These are phyloP conservation scores for Mallotus villosus DNA, from an alignment of 2,797 vertebrate genomes.

Conservation along the genomic window DNA sequence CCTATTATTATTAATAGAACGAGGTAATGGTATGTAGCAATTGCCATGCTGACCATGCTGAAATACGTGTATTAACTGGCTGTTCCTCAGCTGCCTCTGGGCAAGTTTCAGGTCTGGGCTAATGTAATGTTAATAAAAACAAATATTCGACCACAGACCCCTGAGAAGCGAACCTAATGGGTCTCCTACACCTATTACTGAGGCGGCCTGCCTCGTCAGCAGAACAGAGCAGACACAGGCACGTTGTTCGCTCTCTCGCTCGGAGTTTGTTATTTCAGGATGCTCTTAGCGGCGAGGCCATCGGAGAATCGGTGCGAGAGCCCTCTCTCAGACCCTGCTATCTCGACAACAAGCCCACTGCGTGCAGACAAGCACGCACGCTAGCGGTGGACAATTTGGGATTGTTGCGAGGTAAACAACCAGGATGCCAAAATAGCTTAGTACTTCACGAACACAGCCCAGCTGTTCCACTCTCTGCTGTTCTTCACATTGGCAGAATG, in stretches of 20 bases:
- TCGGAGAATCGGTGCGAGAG: conserved; percentile 42
- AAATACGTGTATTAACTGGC: conserved; percentile 63
- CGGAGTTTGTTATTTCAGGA: conserved; percentile 56
- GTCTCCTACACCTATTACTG: conserved; percentile 35
- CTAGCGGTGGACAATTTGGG: conserved; percentile 31
- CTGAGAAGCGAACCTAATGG: conserved; percentile 47
- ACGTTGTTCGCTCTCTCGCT: conserved; percentile 17
- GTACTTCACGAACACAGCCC: conserved; percentile 28
- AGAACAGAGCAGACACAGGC: conserved; percentile 55
- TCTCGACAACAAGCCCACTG: not conserved
- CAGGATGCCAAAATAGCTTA: conserved; percentile 31
- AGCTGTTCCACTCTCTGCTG: conserved; percentile 57
- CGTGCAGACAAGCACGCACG: conserved; percentile 36
- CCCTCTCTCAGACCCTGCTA: conserved; percentile 38
- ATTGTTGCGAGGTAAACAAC: conserved; percentile 57
- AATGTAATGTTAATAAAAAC: conserved; percentile 73
- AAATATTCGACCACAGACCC: conserved; percentile 53
- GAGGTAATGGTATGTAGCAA: conserved; percentile 45
- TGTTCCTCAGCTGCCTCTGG: conserved; percentile 47
- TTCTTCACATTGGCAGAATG: conserved; percentile 1
- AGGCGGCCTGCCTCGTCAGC: conserved; percentile 59
- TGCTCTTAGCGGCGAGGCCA: conserved; percentile 50
- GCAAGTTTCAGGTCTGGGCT: conserved; percentile 47
- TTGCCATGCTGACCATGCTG: conserved; percentile 68
- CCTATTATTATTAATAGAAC: conserved; percentile 66